A percentile compares a stretch with the other conserved stretches of the same genome.
Conservation (phyloP, 1,140 invertebrate genomes). For the Pseudomyrmex pallidus region DNA sequence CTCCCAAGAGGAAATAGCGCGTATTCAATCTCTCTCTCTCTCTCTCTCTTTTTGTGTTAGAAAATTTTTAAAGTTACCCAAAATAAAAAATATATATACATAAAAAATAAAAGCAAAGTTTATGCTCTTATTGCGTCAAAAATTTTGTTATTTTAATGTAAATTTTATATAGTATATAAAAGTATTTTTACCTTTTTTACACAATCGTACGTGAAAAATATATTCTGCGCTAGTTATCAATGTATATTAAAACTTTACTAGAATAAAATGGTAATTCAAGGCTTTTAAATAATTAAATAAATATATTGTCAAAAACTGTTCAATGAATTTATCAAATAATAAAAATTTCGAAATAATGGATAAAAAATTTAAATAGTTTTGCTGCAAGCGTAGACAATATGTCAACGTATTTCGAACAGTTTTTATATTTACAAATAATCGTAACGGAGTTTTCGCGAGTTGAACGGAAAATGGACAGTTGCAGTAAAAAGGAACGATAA, state of each 20-base stretch:
- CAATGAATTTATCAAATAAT: neutral
- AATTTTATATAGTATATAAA: neutral
- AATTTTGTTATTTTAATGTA: neutral
- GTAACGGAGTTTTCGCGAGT: constrained; percentile 2
- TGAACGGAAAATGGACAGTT: constrained; percentile 34
- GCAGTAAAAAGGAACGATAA: constrained; percentile 41
- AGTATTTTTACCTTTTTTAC: neutral
- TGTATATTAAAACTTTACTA: constrained; percentile 5
- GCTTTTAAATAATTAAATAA: neutral
- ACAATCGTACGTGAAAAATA: neutral
- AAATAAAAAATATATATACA: neutral
- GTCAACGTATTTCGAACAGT: too few relatives aligned
- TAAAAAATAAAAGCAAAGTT: neutral
- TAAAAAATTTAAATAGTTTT: constrained; percentile 25
- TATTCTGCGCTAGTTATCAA: neutral
- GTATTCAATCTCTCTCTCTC: too few relatives aligned
- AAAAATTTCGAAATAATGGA: neutral
- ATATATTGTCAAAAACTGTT: neutral
- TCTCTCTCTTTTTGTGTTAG: too few relatives aligned
- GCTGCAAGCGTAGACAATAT: neutral
- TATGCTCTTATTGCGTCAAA: neutral
- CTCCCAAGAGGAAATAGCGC: neutral
- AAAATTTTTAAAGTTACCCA: constrained; percentile 10
- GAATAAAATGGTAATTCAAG: neutral
- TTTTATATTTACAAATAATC: constrained; percentile 20